These are phyloP conservation scores for Gopherus evgoodei DNA, from an alignment of 2,113 vertebrate species.

Conservation along the genomic window DNA sequence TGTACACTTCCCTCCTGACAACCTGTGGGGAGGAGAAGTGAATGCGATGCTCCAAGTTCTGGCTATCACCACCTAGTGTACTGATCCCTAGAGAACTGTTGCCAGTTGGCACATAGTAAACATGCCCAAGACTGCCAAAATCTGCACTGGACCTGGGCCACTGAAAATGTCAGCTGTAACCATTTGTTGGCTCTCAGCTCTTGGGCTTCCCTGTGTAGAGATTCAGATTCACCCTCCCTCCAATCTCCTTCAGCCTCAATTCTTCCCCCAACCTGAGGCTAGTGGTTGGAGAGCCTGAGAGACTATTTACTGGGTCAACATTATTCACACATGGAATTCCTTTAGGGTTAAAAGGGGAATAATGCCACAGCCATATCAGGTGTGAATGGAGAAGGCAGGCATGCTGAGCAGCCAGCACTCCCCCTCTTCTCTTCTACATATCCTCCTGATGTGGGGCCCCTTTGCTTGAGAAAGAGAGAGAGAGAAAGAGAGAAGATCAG, in stretches of 20 bases:
- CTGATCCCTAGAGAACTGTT: background rate
- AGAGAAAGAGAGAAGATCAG: background rate
- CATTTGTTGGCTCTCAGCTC: background rate
- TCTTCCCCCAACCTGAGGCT: background rate
- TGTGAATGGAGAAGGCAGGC: background rate
- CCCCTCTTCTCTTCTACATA: background rate
- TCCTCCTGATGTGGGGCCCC: background rate
- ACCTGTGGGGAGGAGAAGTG: background rate
- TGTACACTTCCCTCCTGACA: background rate
- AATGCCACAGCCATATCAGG: background rate
- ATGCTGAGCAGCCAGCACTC: background rate
- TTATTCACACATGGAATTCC: background rate
- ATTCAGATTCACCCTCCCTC: background rate
- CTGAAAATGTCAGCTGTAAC: background rate
- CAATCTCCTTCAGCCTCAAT: background rate
- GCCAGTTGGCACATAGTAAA: background rate
- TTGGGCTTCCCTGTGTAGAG: rapidly evolving
- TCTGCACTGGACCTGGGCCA: background rate
- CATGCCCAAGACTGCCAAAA: background rate
- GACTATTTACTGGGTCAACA: background rate
- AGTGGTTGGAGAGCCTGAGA: background rate
- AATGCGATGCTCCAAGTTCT: rapidly evolving
- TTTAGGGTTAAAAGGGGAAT: background rate
- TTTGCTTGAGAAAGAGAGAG: background rate
- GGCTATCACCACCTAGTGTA: background rate